A percentile compares a stretch with the other conserved stretches of the same genome.
Evolutionary conservation across 2,888 invertebrate species (phyloP).

Genomic region (Listrodromus nycthemerus): DNA sequence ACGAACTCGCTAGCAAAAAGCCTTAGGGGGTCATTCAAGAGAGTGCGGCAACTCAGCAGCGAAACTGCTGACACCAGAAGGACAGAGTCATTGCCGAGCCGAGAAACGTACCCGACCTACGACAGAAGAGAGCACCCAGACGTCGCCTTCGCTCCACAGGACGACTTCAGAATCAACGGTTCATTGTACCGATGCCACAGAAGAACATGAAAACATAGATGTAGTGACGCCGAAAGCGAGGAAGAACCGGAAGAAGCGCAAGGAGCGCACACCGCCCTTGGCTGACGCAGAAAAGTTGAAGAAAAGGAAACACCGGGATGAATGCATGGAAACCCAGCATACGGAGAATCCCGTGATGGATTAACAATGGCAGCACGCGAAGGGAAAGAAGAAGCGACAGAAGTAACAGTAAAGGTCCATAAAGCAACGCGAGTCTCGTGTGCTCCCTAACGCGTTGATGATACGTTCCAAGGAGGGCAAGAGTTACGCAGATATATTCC

Average conservation of each 20-base stretch:
- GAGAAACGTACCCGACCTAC: no score
- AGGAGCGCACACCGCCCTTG: not conserved
- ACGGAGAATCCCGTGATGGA: not conserved
- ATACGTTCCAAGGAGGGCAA: no score
- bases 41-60: no score
- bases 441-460: slow-evolving; percentile 25
- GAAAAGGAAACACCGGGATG: not conserved
- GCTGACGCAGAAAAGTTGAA: no score
- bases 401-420: not conserved
- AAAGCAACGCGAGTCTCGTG: not conserved
- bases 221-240: not conserved
- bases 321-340: not conserved
- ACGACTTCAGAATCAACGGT: no score
- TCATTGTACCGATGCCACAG: not conserved
- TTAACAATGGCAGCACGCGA: not conserved
- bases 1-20: no score
- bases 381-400: not conserved
- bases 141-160: no score
- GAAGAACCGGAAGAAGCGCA: not conserved
- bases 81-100: no score
- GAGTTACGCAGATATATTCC: no score
- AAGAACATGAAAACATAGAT: not conserved
- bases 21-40: no score
- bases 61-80: no score
- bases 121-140: not conserved